Conservation (phyloP, 2,888 invertebrate species). For the Drosophila mettleri region DNA sequence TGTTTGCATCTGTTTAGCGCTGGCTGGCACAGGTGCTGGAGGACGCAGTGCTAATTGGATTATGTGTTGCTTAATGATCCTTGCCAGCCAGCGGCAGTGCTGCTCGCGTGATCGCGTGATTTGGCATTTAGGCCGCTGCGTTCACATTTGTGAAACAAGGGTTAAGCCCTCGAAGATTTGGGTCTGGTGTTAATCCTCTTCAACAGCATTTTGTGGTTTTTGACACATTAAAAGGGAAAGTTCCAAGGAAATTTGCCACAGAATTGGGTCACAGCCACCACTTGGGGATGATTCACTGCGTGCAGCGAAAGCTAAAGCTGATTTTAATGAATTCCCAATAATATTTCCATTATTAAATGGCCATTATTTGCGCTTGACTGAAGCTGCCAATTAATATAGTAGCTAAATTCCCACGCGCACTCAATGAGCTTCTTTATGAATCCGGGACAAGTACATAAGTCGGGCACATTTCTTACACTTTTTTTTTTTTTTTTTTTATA, state of each 20-base stretch:
- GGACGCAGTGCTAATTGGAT: conserved; percentile 75
- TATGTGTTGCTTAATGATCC: conserved; percentile 77
- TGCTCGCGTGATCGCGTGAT: conserved; percentile 49
- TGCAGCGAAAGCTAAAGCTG: background rate
- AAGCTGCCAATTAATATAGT: conserved; percentile 57
- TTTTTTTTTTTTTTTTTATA: background rate
- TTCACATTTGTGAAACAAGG: conserved; percentile 42
- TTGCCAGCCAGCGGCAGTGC: conserved; percentile 25
- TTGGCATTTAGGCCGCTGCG: conserved; percentile 45
- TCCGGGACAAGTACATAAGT: conserved; percentile 30
- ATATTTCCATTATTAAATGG: conserved; percentile 18
- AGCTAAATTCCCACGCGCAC: conserved; percentile 64
- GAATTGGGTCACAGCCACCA: conserved; percentile 38
- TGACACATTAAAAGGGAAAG: conserved; percentile 46
- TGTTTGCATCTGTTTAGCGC: conserved; percentile 65
- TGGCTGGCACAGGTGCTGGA: conserved; percentile 62
- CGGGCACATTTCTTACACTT: conserved; percentile 14
- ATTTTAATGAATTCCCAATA: conserved; percentile 3
- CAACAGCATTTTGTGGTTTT: conserved; percentile 47
- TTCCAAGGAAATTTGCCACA: conserved; percentile 6
- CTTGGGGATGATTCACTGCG: conserved; percentile 22
- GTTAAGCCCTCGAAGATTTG: conserved; percentile 35
- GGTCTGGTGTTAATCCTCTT: conserved; percentile 50
- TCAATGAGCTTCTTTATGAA: conserved; percentile 60
- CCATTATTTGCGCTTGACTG: conserved; percentile 46